Base-by-base conservation (phyloP, 1,140 invertebrate species). In the Lepidostoma basale region DNA sequence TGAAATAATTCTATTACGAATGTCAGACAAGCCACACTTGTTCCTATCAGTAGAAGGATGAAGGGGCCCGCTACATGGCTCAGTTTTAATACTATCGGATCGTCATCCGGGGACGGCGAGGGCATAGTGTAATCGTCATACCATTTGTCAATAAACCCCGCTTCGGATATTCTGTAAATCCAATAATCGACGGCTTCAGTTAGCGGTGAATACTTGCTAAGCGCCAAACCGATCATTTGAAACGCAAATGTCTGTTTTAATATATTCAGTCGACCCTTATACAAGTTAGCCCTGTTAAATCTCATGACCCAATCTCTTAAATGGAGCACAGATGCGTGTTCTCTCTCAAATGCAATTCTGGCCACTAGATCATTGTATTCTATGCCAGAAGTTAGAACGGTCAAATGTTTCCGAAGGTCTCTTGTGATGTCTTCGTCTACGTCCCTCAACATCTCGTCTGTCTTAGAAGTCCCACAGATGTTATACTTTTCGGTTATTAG, bases 141-240 rank as follows among this genome's bases (percentile, higher is more conserved):
- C 70, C 70, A 72, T 25, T 72, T 72, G 8, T 69, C 62, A 1
- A 72, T 39, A 18, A 72, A 58, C 3, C 71, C 71, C 3, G 47
- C 52, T 59, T 73, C 67, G 3, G 59, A 49, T 16, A 73, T 64
- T 30, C 47, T 30, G 18, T 67, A 26, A n/a, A 73, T 67, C 62
- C 63, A 73, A 23, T 49, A n/a, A 44, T 69, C 62, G 10, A 69
- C 40, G 36, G 56, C 58, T 18, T 73, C 52, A 0, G 22, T 36
- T 14, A 73, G 25, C 0, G 67, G 67, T 23, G 71, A 69, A 36
- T 30, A 60, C 42, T 64, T 73, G 10, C 23, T 12, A 14, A 73
- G 33, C 3, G 63, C 71, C 25, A 69, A 9, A 2, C 63, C 30
- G 6, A 73, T 42, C 6, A 69, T 40, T 63, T 73, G 71, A 6